Base-by-base conservation (phyloP, 1,140 invertebrate species). In the Linepithema humile region DNA sequence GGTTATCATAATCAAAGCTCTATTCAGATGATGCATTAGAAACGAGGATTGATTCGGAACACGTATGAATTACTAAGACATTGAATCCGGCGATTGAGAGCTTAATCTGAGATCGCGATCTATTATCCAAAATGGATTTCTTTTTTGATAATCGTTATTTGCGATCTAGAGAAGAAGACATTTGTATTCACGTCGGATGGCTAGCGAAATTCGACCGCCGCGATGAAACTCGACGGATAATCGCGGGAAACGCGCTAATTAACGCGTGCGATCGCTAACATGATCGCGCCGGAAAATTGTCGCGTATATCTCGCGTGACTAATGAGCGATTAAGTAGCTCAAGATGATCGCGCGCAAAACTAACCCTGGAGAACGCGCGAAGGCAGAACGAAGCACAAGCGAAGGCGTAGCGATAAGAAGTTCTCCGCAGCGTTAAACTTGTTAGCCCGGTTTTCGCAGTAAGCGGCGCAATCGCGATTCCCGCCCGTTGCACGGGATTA, bases 301-400 rank as follows among this genome's bases (percentile, higher is more conserved):
- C 57, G n/a, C n/a, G n/a, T n/a, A 74, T 32, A 45, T 82, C 69
- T 82, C 70, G 17, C 69, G 55, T 82, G 57, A 73, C 78, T 74
- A 82, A 72, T 50, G 78, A 82, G 69, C 70, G 70, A 72, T 40
- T 82, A 73, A 72, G 55, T 74, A 72, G 78, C 78, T 74, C 69
- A 72, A 82, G 78, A 73, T 74, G 78, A 73, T 72, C 50, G 69
- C 50, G 67, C 64, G 77, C 38, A 32, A 20, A 70, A 82, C 65
- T 82, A 82, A 48, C 53, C 65, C 17, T 40, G 23, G 40, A 23
- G 7, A 35, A 40, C 50, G 70, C 70, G 26, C 43, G 50, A 80
- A 70, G 45, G 64, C 9, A 59, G 53, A 59, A 59, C 23, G 55
- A 38, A 70, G 64, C 12, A 64, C 29, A 74, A 23, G 50, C 20